Evolutionary conservation across 2,113 vertebrate genomes (phyloP), one percentile per base, ranked within the genome.

Genomic region (Sceloporus tristichus): DNA sequence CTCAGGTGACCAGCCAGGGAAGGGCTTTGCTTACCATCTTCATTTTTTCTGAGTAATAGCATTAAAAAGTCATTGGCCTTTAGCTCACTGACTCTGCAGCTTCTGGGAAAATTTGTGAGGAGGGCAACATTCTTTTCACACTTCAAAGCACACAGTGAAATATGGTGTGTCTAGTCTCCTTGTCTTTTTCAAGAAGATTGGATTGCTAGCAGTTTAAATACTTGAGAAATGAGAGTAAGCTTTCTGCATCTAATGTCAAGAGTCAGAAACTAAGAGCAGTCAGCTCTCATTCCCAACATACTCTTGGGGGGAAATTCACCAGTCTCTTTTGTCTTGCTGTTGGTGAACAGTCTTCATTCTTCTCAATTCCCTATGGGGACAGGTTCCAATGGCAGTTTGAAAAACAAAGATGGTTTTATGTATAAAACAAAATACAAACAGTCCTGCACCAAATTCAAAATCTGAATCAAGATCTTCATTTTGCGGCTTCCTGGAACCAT

Each of bases 1-100:
- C 70, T 79, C 87, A 2, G 38, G 38, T 89, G 92, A 92, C 92
- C 91, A 90, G 93, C 93, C 92, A 91, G 77, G 94, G 91, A 1
- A 0, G 59, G 59, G 87, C 21, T 10, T 54, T 0, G 59, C 84
- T 0, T 85, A 11, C 85, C 5, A 29, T 88, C 91, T 86, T 92
- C 0, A 81, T 56, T 94, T 93, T 27, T 89, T 91, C 93, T 91
- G 78, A 74, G 89, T 94, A 92, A 95, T 94, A 90, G 83, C 92
- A 89, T 94, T 94, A 89, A 93, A 96, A 93, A 95, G 92, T 84
- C 92, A 94, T 94, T 93, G 93, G 79, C 92, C 81, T 94, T 95
- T 94, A 91, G 92, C 91, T 94, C 59, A 0, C 82, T 89, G 88
- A 91, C 2, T 0, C 66, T 11, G 0, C 7, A 87, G 81, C 93